Base-by-base conservation (phyloP, 2,113 vertebrate genomes). In the Ctenodactylus gundi region DNA sequence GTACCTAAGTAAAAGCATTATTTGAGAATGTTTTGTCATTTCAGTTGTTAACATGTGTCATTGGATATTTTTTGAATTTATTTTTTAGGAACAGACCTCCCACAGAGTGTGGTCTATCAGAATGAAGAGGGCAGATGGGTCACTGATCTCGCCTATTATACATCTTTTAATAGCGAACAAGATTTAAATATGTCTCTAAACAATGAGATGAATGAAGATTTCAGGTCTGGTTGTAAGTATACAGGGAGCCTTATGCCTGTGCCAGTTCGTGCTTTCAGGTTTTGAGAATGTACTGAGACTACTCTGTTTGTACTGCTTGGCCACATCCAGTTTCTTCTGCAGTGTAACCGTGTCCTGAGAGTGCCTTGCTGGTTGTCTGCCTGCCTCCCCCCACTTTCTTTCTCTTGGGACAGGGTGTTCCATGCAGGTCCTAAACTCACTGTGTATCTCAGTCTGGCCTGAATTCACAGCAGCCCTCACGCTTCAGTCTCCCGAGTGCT, bases 51-150 rank as follows among this genome's bases (percentile, higher is more conserved):
- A 44, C 0, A 62, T 88, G 41, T 72, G 17, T 81, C 92, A 90
- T 95, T 88, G 39, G 36, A 85, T 93, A 13, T 58, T 73, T 94
- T 95, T 95, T 20, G 1, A 82, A 88, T 94, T 86, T 91, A 4
- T 96, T 53, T 98, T 98, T 85, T 95, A 99, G 99, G 94, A 77
- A 88, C 62, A 55, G 97, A 95, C 91, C 85, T 95, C 49, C 89
- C 98, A 64, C 98, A 99, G 49, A 98, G 94, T 92, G 96, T 99
- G 68, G 99, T 99, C 85, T 99, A 99, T 97, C 99, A 99, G 98
- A 99, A 99, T 95, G 99, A 99, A 97, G 99, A 99, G 25, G 99
- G 99, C 6, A 99, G 98, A 93, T 99, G 99, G 99, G 99, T 99
- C 94, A 99, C 99, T 31, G 99, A 99, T 96, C 98, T 99, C 96